A percentile compares a stretch with the other conserved stretches of the same genome.
These are phyloP conservation scores for Nasua narica DNA, from an alignment of 2,797 vertebrate genomes.

Conservation along the genomic window DNA sequence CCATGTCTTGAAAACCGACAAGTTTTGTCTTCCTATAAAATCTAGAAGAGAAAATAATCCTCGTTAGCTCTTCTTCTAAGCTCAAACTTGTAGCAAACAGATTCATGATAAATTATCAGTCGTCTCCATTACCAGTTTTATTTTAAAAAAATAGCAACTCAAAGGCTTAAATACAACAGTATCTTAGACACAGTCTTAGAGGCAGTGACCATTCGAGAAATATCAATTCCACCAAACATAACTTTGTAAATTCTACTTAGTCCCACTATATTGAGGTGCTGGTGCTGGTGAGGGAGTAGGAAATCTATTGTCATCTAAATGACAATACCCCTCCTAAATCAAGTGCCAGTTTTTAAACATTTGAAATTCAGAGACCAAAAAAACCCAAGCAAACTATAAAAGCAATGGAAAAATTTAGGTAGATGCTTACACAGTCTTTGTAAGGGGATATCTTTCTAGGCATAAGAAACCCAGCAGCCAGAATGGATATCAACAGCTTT, in stretches of 20 bases:
- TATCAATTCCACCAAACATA: background rate
- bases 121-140: background rate
- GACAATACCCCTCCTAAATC: background rate
- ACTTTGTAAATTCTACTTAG: background rate
- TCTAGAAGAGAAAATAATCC: constrained; percentile 80
- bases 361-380: background rate
- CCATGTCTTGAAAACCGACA: constrained; percentile 98
- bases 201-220: background rate
- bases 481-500: background rate
- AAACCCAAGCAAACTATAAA: background rate
- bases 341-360: background rate
- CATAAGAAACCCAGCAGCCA: background rate
- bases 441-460: background rate
- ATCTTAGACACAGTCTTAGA: background rate
- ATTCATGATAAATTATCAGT: background rate
- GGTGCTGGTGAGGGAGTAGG: background rate
- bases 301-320: background rate
- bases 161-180: background rate
- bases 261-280: too few relatives aligned
- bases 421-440: background rate
- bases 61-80: background rate
- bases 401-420: background rate
- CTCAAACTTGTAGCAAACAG: background rate
- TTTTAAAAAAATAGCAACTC: background rate
- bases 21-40: constrained; percentile 98